A percentile compares a stretch with the other conserved stretches of the same genome.
These are phyloP conservation scores for Chinchilla lanigera DNA, from an alignment of 2,113 vertebrate genomes.

Conservation along the genomic window DNA sequence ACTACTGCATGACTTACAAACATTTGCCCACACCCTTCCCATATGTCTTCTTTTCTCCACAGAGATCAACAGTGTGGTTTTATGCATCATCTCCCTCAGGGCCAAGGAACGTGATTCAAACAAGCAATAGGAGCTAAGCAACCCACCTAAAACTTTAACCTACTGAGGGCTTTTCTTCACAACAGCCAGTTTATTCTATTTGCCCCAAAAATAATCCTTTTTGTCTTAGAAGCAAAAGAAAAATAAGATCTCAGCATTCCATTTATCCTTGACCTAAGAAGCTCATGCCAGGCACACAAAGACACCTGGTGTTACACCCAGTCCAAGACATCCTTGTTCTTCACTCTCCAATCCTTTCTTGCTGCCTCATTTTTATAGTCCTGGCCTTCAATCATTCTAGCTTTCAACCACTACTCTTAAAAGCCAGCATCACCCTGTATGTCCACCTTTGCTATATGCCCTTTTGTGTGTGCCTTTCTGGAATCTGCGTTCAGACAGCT, in stretches of 20 bases:
- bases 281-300: background rate
- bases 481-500: background rate
- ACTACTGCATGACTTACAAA: background rate
- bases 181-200: background rate
- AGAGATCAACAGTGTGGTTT: background rate
- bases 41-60: background rate
- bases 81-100: background rate
- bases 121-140: background rate
- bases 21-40: background rate
- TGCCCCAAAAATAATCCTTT: background rate
- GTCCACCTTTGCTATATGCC: background rate
- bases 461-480: background rate
- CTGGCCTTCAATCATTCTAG: background rate
- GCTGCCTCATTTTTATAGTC: background rate
- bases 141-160: background rate
- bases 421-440: background rate
- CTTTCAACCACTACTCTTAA: background rate
- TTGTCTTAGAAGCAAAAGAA: slow-evolving; percentile 4
- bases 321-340: background rate
- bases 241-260: background rate
- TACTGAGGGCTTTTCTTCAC: background rate
- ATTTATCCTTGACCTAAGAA: background rate
- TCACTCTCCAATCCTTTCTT: background rate
- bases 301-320: background rate
- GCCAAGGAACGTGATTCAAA: background rate